phyloP scores from a whole-genome alignment of 2,797 vertebrate species.

The Oryzias dopingdopingensis region DNA sequence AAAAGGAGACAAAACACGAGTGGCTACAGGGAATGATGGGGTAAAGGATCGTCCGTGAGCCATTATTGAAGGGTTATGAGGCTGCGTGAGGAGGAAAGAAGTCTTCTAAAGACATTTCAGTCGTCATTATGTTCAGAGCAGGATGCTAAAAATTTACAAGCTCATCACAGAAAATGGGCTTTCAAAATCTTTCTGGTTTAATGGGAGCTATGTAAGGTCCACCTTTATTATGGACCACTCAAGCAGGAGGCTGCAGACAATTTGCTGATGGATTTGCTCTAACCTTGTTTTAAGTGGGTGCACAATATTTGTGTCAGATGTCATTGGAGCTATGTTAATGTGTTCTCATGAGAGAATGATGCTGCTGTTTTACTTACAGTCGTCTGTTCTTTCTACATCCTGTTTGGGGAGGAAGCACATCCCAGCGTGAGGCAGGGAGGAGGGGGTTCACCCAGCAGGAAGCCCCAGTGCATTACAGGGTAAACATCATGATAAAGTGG shows the following conservation, averaged over 20 bases:
- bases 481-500: constrained; percentile 18
- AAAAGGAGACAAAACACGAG: background rate
- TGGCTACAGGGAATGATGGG: constrained; percentile 1
- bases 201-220: constrained; percentile 61
- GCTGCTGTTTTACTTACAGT: constrained; percentile 6
- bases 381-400: constrained; percentile 5
- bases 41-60: constrained; percentile 15
- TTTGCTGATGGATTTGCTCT: constrained; percentile 43
- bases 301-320: constrained; percentile 35
- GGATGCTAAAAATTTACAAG: constrained; percentile 51
- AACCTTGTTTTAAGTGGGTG: constrained; percentile 40
- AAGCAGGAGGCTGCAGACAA: constrained; percentile 48
- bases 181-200: constrained; percentile 54
- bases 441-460: constrained; percentile 28
- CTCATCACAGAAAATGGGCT: constrained; percentile 39
- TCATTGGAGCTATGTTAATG: constrained; percentile 9
- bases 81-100: constrained; percentile 11
- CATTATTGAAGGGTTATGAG: constrained; percentile 26
- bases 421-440: constrained; percentile 6
- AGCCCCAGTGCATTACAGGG: constrained; percentile 7
- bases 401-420: constrained; percentile 15
- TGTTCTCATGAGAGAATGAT: constrained; percentile 8
- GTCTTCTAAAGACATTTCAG: constrained; percentile 17
- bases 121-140: constrained; percentile 43
- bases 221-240: constrained; percentile 71